These are phyloP conservation scores for Horisme vitalbata DNA, from an alignment of 2,888 invertebrate species.

Conservation along the genomic window DNA sequence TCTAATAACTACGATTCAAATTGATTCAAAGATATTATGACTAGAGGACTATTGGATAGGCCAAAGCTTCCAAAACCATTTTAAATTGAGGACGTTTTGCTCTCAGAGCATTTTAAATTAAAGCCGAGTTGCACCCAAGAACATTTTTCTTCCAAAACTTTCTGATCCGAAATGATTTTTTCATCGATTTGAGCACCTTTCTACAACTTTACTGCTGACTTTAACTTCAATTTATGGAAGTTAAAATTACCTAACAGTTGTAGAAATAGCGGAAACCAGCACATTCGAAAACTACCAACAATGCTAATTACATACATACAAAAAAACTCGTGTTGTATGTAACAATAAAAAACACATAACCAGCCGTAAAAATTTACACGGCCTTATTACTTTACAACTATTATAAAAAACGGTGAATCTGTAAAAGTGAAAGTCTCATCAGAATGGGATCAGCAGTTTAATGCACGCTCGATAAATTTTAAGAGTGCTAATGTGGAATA, in stretches of 20 bases:
- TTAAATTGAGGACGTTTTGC: too few species aligned
- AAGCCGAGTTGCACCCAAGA: too few species aligned
- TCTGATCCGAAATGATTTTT: too few species aligned
- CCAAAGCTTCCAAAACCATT: too few species aligned
- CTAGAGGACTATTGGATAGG: too few species aligned
- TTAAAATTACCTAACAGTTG: background rate
- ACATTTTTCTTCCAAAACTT: too few species aligned
- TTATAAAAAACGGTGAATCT: slow-evolving; percentile 18
- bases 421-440: slow-evolving; percentile 32
- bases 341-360: slow-evolving; percentile 18
- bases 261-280: slow-evolving; percentile 4
- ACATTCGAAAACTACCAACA: slow-evolving; percentile 1
- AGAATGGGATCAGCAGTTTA: slow-evolving; percentile 24
- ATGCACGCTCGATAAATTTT: slow-evolving; percentile 26
- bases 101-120: too few species aligned
- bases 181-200: too few species aligned
- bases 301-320: background rate
- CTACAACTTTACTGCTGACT: too few species aligned
- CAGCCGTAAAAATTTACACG: slow-evolving; percentile 13
- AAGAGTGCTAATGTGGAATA: slow-evolving; percentile 9
- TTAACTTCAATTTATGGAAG: too few species aligned
- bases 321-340: slow-evolving; percentile 2
- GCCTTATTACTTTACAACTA: slow-evolving; percentile 18
- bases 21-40: too few species aligned
- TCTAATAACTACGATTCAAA: too few species aligned